These are phyloP conservation scores for Strigamia maritima DNA, from an alignment of 2,888 invertebrate species.

Conservation along the genomic window DNA sequence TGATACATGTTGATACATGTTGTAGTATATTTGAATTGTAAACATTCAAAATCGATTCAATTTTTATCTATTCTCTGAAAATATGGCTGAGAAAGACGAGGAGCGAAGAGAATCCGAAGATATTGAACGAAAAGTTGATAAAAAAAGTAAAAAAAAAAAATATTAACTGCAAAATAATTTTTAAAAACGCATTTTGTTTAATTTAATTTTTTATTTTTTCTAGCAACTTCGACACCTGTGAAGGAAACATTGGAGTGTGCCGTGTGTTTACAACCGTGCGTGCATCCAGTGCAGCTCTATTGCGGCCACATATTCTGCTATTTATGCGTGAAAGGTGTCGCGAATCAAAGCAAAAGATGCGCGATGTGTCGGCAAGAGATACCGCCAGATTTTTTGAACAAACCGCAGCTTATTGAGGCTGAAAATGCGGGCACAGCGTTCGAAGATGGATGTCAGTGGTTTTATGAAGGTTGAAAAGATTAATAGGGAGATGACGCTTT, in stretches of 20 bases:
- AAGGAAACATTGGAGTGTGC: constrained; percentile 68
- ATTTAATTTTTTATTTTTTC: neutral
- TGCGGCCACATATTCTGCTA: constrained; percentile 96
- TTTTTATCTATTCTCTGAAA: too few relatives aligned
- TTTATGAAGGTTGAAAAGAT: constrained; percentile 78
- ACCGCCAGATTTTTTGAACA: constrained; percentile 80
- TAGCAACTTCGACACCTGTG: neutral
- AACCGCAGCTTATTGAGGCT: constrained; percentile 67
- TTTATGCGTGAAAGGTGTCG: constrained; percentile 87
- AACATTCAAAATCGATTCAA: too few relatives aligned
- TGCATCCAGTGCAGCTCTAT: constrained; percentile 88
- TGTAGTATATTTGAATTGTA: too few relatives aligned
- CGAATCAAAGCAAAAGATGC: constrained; percentile 80
- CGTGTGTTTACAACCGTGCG: constrained; percentile 83
- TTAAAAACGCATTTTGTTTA: neutral
- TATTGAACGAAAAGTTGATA: neutral
- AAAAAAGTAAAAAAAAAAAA: neutral
- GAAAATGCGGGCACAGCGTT: constrained; percentile 43
- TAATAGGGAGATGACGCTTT: too few relatives aligned
- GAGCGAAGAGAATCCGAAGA: neutral
- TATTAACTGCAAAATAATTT: neutral
- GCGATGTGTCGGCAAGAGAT: constrained; percentile 90
- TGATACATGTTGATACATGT: too few relatives aligned
- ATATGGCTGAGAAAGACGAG: neutral
- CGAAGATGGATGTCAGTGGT: constrained; percentile 83